These are phyloP conservation scores for Schrankia costaestrigalis DNA, from an alignment of 2,888 invertebrate genomes.

Conservation along the genomic window DNA sequence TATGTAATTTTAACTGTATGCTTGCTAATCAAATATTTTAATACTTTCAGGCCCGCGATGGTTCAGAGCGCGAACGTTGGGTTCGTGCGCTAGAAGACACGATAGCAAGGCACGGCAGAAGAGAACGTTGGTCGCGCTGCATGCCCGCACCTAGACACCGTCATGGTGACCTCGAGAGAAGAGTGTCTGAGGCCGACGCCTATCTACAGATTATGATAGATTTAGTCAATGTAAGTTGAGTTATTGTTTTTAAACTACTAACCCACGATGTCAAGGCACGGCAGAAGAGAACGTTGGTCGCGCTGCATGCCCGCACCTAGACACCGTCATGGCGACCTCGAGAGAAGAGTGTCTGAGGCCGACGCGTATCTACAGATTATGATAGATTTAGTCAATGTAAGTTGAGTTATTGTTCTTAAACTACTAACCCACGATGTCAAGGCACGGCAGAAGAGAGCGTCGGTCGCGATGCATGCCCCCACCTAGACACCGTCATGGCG, in stretches of 20 bases:
- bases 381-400: slow-evolving; percentile 93
- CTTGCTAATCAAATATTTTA: not conserved
- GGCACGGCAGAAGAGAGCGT: slow-evolving; percentile 83
- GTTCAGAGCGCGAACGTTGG: slow-evolving; percentile 97
- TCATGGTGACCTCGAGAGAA: slow-evolving; percentile 88
- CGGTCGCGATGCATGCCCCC: slow-evolving; percentile 70
- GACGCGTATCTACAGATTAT: slow-evolving; percentile 97
- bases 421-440: slow-evolving; percentile 78
- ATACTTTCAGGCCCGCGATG: slow-evolving; percentile 91
- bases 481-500: slow-evolving; percentile 68
- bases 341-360: slow-evolving; percentile 95
- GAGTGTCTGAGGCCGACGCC: slow-evolving; percentile 96
- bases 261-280: slow-evolving; percentile 86
- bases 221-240: slow-evolving; percentile 86
- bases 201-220: slow-evolving; percentile 97
- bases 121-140: slow-evolving; percentile 73
- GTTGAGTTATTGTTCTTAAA: slow-evolving; percentile 42
- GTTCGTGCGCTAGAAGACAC: slow-evolving; percentile 97
- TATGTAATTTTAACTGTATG: too few relatives aligned
- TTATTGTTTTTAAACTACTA: slow-evolving; percentile 30
- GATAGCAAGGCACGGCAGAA: slow-evolving; percentile 87
- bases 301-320: slow-evolving; percentile 62
- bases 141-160: slow-evolving; percentile 63
- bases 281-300: slow-evolving; percentile 74
- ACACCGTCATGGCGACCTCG: slow-evolving; percentile 84